phyloP scores from a whole-genome alignment of 1,140 invertebrate genomes.

The Subanguina moxae region DNA sequence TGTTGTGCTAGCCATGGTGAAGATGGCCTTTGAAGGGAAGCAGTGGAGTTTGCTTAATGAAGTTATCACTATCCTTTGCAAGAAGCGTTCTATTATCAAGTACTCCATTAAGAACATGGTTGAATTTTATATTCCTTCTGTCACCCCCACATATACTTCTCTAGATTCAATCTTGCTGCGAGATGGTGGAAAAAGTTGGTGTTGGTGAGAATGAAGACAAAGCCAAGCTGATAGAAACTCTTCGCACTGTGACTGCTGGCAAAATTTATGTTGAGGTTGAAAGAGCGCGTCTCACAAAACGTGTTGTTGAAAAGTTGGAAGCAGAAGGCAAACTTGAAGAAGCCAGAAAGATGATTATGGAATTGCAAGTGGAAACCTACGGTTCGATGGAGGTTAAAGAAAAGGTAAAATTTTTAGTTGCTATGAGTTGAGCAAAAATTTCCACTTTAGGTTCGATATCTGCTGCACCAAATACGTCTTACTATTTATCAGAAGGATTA shows the following conservation, averaged over 20 bases:
- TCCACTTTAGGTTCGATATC: constrained; percentile 68
- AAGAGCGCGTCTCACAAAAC: constrained; percentile 87
- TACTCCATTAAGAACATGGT: constrained; percentile 93
- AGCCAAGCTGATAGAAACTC: constrained; percentile 89
- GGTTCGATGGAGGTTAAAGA: constrained; percentile 97
- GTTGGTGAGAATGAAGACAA: constrained; percentile 74
- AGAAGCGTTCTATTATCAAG: constrained; percentile 91
- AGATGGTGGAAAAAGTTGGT: constrained; percentile 87
- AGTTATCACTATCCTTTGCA: constrained; percentile 83
- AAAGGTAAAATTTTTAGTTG: constrained; percentile 66
- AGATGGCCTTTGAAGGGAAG: constrained; percentile 86
- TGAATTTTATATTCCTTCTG: background rate
- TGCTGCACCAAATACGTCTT: constrained; percentile 95
- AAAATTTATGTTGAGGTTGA: constrained; percentile 99
- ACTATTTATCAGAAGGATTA: constrained; percentile 93
- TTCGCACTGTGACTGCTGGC: constrained; percentile 89
- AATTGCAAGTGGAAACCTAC: constrained; percentile 93
- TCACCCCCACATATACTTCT: constrained; percentile 3
- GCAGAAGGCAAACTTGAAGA: constrained; percentile 81
- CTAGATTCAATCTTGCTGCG: constrained; percentile 77
- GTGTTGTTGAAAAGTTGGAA: constrained; percentile 87
- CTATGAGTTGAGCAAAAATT: background rate
- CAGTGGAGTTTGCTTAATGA: constrained; percentile 91
- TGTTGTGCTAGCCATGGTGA: constrained; percentile 86
- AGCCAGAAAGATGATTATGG: constrained; percentile 87